Evolutionary conservation across 2,797 vertebrate genomes (phyloP).

Genomic region (Chelonia mydas): DNA sequence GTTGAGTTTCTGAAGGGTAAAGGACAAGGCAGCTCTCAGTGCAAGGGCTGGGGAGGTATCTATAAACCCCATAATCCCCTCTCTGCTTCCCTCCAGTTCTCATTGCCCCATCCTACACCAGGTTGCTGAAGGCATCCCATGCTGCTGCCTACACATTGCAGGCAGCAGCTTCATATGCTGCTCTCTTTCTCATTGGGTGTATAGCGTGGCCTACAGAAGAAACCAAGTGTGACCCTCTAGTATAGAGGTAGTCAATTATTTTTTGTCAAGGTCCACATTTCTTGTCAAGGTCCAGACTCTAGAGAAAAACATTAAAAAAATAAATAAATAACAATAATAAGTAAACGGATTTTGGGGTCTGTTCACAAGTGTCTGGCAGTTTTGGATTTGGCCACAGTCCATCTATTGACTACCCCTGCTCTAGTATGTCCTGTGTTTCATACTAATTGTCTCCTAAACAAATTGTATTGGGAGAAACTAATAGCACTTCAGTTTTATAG

Average conservation of each 20-base stretch:
- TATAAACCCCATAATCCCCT: fast-evolving
- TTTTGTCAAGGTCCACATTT: too few relatives aligned
- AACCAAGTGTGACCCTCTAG: neutral
- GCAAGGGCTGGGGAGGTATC: fast-evolving
- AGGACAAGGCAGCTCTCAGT: neutral
- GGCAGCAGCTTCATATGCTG: neutral
- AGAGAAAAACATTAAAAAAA: too few relatives aligned
- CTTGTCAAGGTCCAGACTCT: too few relatives aligned
- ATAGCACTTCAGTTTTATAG: neutral
- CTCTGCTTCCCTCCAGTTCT: neutral
- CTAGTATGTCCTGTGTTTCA: neutral
- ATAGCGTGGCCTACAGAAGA: neutral
- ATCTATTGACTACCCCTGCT: neutral
- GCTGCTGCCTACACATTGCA: neutral
- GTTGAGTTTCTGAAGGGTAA: neutral
- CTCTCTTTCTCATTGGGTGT: neutral
- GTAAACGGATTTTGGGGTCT: too few relatives aligned
- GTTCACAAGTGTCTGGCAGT: too few relatives aligned
- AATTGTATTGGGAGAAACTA: neutral
- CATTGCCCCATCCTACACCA: fast-evolving
- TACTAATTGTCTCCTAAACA: neutral
- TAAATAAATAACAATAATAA: too few relatives aligned
- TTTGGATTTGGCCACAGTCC: too few relatives aligned
- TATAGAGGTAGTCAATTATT: too few relatives aligned
- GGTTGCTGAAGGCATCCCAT: neutral